phyloP scores from a whole-genome alignment of 2,888 invertebrate genomes.

The Tyria jacobaeae region DNA sequence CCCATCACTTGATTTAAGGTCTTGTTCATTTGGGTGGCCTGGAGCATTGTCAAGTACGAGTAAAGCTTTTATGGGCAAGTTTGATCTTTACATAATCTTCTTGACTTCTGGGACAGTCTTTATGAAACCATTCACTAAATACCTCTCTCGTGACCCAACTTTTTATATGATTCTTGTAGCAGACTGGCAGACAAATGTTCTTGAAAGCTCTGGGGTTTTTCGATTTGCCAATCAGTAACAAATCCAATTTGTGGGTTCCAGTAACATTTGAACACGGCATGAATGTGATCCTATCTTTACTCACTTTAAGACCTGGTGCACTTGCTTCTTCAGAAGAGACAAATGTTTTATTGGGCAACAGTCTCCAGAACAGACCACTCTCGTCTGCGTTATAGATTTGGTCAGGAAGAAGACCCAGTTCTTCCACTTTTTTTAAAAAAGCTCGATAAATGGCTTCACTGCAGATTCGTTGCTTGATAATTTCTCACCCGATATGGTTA shows the following conservation, averaged over 20 bases:
- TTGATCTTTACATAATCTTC: conserved; percentile 46
- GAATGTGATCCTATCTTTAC: conserved; percentile 48
- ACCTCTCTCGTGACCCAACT: conserved; percentile 49
- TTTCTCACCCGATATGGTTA: too few relatives aligned
- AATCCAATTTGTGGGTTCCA: conserved; percentile 40
- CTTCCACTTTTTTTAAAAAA: too few relatives aligned
- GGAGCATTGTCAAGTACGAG: conserved; percentile 50
- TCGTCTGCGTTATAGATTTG: too few relatives aligned
- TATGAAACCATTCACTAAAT: conserved; percentile 49
- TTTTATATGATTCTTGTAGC: too few relatives aligned
- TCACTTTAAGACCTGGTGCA: conserved; percentile 50
- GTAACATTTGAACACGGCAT: conserved; percentile 56
- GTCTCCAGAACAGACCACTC: too few relatives aligned
- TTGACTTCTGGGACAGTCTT: conserved; percentile 28
- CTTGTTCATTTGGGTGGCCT: conserved; percentile 51
- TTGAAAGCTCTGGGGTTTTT: conserved; percentile 43
- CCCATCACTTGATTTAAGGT: conserved; percentile 54
- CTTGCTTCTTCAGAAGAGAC: conserved; percentile 44
- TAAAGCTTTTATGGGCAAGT: conserved; percentile 47
- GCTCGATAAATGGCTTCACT: too few relatives aligned
- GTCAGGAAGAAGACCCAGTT: too few relatives aligned
- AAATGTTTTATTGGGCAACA: too few relatives aligned
- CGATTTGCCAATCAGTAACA: conserved; percentile 49
- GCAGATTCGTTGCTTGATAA: too few relatives aligned
- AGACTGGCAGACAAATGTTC: too few relatives aligned